Evolutionary conservation across 2,888 invertebrate species (phyloP).

Genomic region (Luffia ferchaultella): DNA sequence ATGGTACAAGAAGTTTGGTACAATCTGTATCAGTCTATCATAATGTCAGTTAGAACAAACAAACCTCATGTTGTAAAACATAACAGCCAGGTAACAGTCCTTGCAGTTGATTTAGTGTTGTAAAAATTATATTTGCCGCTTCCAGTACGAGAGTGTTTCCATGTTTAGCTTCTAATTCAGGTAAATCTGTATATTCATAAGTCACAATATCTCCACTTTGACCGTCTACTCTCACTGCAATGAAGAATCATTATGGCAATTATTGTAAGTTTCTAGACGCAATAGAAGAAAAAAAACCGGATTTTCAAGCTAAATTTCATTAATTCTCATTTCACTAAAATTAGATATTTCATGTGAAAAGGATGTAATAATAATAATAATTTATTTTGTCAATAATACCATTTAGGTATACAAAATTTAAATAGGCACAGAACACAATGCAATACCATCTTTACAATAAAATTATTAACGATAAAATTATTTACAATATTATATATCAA

Average conservation of each 20-base stretch:
- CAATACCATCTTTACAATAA: too few species aligned
- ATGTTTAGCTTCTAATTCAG: conserved; percentile 10
- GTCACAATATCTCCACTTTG: conserved; percentile 33
- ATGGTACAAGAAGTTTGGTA: not conserved
- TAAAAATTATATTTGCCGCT: conserved; percentile 19
- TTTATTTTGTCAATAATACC: too few species aligned
- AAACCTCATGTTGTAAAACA: conserved; percentile 38
- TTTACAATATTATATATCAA: too few species aligned
- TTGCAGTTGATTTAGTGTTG: conserved; percentile 28
- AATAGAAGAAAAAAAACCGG: too few species aligned
- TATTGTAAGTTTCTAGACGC: too few species aligned
- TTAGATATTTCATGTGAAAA: too few species aligned
- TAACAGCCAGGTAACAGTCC: conserved; percentile 36
- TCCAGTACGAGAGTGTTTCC: conserved; percentile 13
- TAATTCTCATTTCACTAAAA: too few species aligned
- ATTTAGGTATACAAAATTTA: too few species aligned
- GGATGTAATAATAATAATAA: too few species aligned
- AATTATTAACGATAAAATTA: too few species aligned
- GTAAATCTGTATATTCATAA: conserved; percentile 16
- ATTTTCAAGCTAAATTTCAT: too few species aligned
- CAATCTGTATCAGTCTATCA: not conserved
- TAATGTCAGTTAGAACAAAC: not conserved
- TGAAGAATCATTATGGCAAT: not conserved
- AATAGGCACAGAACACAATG: too few species aligned
- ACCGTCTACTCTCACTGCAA: conserved; percentile 36